Conservation (phyloP, 1,140 invertebrate species). For the Bradysia coprophila region DNA sequence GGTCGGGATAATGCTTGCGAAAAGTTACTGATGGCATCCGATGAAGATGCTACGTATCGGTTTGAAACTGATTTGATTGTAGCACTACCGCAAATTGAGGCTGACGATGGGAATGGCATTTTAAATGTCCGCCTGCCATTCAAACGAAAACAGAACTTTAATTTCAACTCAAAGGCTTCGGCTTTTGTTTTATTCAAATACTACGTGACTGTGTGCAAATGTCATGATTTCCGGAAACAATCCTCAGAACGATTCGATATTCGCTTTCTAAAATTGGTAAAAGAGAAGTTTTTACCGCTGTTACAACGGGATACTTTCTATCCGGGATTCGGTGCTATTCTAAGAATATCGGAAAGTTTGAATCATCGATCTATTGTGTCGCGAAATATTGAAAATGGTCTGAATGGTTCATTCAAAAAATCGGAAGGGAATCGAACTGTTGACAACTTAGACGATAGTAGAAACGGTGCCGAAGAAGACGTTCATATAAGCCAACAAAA, state of each 20-base stretch:
- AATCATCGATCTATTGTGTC: background rate
- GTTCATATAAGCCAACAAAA: too few relatives aligned
- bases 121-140: constrained; percentile 20
- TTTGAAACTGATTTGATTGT: too few relatives aligned
- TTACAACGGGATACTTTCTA: constrained; percentile 14
- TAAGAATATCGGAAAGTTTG: constrained; percentile 9
- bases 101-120: constrained; percentile 10
- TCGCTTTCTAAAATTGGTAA: constrained; percentile 14
- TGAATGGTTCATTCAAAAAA: too few relatives aligned
- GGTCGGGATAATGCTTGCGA: too few relatives aligned
- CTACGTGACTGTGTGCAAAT: constrained; percentile 11
- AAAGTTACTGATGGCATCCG: too few relatives aligned
- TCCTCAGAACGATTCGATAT: too few relatives aligned
- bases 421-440: too few relatives aligned
- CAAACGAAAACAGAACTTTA: constrained; percentile 13
- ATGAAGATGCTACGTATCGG: too few relatives aligned
- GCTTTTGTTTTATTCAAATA: constrained; percentile 15
- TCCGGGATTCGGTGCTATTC: constrained; percentile 16
- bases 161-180: constrained; percentile 11
- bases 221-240: too few relatives aligned
- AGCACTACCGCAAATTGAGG: constrained; percentile 14
- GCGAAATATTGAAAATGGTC: background rate
- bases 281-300: constrained; percentile 12
- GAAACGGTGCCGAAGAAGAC: too few relatives aligned
- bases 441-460: too few relatives aligned